A percentile compares a stretch with the other conserved stretches of the same genome.
phyloP scores from a whole-genome alignment of 2,797 vertebrate species.

The Sebastes diaconus region DNA sequence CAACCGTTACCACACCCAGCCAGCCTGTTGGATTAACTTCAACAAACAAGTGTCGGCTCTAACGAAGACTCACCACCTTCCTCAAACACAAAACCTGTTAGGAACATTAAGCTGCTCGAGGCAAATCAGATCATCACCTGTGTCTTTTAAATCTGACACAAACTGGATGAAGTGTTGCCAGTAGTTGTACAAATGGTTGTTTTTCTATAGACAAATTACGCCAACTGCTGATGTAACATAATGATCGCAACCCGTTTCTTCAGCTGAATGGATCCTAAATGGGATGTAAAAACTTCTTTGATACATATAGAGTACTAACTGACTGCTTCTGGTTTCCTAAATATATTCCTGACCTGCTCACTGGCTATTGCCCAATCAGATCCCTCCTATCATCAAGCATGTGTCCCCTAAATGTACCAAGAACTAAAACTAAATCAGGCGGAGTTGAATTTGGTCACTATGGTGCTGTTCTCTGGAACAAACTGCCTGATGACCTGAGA shows the following conservation, averaged over 20 bases:
- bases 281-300: neutral
- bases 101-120: constrained; percentile 65
- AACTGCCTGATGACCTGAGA: neutral
- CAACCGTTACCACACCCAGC: constrained; percentile 75
- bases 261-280: neutral
- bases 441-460: neutral
- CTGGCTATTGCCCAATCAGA: neutral
- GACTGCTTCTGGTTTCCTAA: neutral
- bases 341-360: neutral
- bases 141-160: constrained; percentile 63
- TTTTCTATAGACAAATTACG: neutral
- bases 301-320: neutral
- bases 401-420: neutral
- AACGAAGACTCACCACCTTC: constrained; percentile 72
- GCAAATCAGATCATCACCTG: constrained; percentile 79
- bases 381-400: neutral
- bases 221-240: neutral
- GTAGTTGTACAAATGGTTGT: neutral
- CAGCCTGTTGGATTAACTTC: constrained; percentile 74
- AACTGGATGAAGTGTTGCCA: neutral
- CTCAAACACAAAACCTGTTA: constrained; percentile 81
- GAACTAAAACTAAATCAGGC: neutral
- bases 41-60: constrained; percentile 73
- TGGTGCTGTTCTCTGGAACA: neutral
- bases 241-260: neutral